Base-by-base conservation (phyloP, 30 jellyfish, hydroid and myxozoan genomes). In the Nemopilema nomurai region DNA sequence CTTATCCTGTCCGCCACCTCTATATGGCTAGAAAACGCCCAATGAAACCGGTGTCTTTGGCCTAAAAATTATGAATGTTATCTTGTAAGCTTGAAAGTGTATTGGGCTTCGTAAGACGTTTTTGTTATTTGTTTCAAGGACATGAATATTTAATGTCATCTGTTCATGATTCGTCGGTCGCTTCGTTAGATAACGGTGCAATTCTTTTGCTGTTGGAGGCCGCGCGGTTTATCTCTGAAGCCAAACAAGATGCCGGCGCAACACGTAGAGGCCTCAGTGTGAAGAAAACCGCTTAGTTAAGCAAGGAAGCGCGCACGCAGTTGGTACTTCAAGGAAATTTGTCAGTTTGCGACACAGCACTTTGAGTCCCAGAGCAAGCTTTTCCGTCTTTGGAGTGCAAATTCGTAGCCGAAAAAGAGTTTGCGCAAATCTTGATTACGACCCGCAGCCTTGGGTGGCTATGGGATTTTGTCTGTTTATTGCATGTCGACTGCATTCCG, bases 121-220 rank as follows among this genome's bases (percentile, higher is more conserved):
- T 18, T 23, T 29, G 32, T 67, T 23, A 27, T 77, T 57, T 77
- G 51, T 77, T 53, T 28, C 49, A 31, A 22, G 29, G 29, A 21
- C 87, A 77, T 77, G 33, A 77, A 25, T 53, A 69, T 25, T 77
- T 74, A 77, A 30, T 63, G 24, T n/a, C 51, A 30, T 27, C 57
- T n/a, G n/a, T n/a, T n/a, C n/a, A n/a, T n/a, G n/a, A n/a, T n/a
- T 41, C 13, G 57, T 3, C 57, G 13, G 57, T 41, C 57, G 57
- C 57, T 41, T 41, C 57, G 13, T 57, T 31, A 77, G 78, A 77
- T 77, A 77, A 77, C 87, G 78, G 78, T 33, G 77, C 68, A 75
- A n/a, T 77, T 62, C 87, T 66, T 77, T 77, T 77, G 68, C 78
- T 24, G 71, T 29, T 21, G 19, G 26, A 77, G 32, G 68, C 87